Evolutionary conservation across 2,888 invertebrate species (phyloP).

Genomic region (Hartigia nigra): DNA sequence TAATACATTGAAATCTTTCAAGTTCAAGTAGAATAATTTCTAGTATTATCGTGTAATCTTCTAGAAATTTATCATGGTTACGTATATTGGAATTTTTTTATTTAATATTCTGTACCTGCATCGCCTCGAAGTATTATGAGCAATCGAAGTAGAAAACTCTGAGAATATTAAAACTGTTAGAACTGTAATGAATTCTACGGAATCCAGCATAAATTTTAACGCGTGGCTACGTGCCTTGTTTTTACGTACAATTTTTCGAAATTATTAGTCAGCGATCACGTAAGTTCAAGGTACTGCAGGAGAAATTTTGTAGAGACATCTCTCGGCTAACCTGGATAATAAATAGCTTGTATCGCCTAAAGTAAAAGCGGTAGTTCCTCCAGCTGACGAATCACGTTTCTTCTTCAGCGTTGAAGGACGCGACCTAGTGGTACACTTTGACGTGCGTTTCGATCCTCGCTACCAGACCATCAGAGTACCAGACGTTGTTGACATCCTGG

Average conservation of each 20-base stretch:
- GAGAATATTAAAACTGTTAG: background rate
- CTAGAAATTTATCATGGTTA: background rate
- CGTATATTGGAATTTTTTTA: background rate
- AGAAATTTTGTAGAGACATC: background rate
- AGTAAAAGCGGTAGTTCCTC: background rate
- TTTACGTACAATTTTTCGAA: background rate
- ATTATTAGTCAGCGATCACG: background rate
- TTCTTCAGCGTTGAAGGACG: conserved; percentile 72
- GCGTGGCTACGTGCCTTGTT: background rate
- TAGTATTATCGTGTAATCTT: background rate
- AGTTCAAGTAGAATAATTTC: background rate
- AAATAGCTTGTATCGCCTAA: background rate
- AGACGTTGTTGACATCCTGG: conserved; percentile 75
- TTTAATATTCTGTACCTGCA: background rate
- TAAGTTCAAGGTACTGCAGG: background rate
- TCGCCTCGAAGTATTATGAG: background rate
- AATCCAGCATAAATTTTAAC: background rate
- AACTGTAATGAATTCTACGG: background rate
- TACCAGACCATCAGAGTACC: conserved; percentile 74
- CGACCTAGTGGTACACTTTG: conserved; percentile 86
- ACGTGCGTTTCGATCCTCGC: conserved; percentile 85
- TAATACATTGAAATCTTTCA: background rate
- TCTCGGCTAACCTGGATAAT: background rate
- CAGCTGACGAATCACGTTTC: background rate
- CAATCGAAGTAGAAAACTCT: background rate